A percentile compares a stretch with the other conserved stretches of the same genome.
Conservation (phyloP, 1,140 invertebrate species). For the Drosophila watanabei region DNA sequence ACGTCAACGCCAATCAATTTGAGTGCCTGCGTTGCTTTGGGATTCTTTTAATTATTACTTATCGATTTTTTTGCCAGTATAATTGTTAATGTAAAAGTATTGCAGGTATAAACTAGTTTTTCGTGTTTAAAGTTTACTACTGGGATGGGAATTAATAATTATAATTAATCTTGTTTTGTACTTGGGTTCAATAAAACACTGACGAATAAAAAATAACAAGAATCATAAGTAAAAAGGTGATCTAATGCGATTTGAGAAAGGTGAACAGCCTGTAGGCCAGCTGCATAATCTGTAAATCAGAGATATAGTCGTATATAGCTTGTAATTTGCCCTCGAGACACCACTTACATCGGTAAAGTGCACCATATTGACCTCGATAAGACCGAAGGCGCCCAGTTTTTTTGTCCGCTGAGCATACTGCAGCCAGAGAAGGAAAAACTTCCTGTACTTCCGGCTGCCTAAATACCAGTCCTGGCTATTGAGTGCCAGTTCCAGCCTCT, state of each 20-base stretch:
- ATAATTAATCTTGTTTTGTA: background rate
- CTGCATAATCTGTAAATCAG: slow-evolving; percentile 60
- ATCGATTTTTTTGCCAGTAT: background rate
- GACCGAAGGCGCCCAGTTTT: slow-evolving; percentile 47
- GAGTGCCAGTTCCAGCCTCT: slow-evolving; percentile 13
- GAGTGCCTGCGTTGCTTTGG: background rate
- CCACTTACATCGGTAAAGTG: slow-evolving; percentile 59
- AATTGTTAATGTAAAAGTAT: background rate
- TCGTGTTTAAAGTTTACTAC: too few species aligned
- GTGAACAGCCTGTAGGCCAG: slow-evolving; percentile 64
- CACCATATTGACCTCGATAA: slow-evolving; percentile 64
- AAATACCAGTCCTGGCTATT: slow-evolving; percentile 54
- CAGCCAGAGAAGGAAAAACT: slow-evolving; percentile 53
- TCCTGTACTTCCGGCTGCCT: slow-evolving; percentile 45
- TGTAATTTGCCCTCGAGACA: background rate
- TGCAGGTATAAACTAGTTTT: background rate
- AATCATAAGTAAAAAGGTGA: too few species aligned
- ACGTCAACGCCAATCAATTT: background rate
- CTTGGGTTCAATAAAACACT: too few species aligned
- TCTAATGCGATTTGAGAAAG: slow-evolving; percentile 60
- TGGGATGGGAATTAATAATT: background rate
- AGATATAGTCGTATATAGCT: background rate
- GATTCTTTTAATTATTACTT: background rate
- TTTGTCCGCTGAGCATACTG: slow-evolving; percentile 45
- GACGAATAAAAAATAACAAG: background rate